These are phyloP conservation scores for Drosophila subobscura DNA, from an alignment of 1,140 invertebrate species.

Conservation along the genomic window DNA sequence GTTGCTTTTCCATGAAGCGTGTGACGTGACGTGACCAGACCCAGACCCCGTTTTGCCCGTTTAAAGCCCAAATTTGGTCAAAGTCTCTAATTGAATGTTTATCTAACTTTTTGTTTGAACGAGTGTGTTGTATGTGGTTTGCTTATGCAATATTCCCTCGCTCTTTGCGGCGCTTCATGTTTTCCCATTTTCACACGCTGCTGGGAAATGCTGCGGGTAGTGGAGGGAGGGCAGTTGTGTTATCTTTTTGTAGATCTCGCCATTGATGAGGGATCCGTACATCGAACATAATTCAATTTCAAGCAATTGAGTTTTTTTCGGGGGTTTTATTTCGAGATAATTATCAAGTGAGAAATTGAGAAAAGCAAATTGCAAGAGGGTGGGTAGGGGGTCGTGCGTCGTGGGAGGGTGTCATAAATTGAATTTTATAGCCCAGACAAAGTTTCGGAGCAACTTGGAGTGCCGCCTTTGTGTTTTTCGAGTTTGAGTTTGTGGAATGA, in stretches of 20 bases:
- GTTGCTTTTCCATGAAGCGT: constrained; percentile 11
- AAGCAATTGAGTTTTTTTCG: constrained; percentile 53
- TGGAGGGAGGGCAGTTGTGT: constrained; percentile 16
- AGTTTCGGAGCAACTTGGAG: constrained; percentile 19
- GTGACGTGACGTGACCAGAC: constrained; percentile 27
- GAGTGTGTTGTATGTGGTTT: constrained; percentile 16
- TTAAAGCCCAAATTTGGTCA: constrained; percentile 48
- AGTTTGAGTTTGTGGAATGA: constrained; percentile 7
- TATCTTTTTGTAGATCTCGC: constrained; percentile 27
- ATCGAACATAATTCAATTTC: constrained; percentile 64
- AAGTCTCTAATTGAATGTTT: constrained; percentile 43
- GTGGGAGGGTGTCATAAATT: constrained; percentile 34
- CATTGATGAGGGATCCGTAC: constrained; percentile 36
- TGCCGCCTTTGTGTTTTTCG: constrained; percentile 33
- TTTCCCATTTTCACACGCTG: constrained; percentile 68
- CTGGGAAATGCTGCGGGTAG: constrained; percentile 18
- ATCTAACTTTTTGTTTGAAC: neutral
- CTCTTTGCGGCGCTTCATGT: constrained; percentile 20
- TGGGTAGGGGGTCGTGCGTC: neutral
- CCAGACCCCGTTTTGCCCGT: constrained; percentile 3
- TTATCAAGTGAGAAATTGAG: constrained; percentile 34
- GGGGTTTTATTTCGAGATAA: constrained; percentile 20
- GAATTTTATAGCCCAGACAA: constrained; percentile 42
- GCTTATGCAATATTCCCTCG: constrained; percentile 63
- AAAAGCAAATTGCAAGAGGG: constrained; percentile 10